Base-by-base conservation (phyloP, 2,113 vertebrate species). In the Struthidea cinerea region DNA sequence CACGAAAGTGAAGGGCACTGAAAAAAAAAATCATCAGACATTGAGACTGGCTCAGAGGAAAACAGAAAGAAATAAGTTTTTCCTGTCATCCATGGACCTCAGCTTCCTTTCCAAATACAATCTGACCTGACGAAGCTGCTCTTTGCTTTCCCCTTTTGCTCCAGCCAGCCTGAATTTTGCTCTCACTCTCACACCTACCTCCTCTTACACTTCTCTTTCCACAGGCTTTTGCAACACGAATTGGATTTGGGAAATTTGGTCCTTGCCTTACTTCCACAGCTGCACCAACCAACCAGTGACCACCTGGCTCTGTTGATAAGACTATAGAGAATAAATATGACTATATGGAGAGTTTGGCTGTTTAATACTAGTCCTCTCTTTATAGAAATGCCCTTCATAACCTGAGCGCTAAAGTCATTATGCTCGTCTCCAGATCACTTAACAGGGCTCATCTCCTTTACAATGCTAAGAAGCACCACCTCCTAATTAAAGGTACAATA, bases 401-500 rank as follows among this genome's bases (percentile, higher is more conserved):
- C 85, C 79, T 3, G 18, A 95, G 41, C 0, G 0, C 64, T 93
- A 7, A 90, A 94, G 71, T 93, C 88, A 73, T 93, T 90, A 57
- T 22, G 69, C 87, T 89, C 5, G 1, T 84, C 91, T 94, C 65
- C 91, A 96, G 60, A 81, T 89, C 89, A 83, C 87, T 95, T 93
- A 89, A 83, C 68, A 88, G 71, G 52, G 69, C 85, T 93, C 87
- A 78, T 95, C 75, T 88, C 75, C 90, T 96, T 91, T 90, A 92
- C 85, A 90, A 70, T 56, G 78, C 71, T 88, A 90, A 90, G 89
- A 93, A 93, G 85, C 67, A 93, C 82, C 90, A 90, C 94, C 76
- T 93, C 80, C 80, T 93, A 95, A 95, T 96, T 96, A 96, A 94
- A 87, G 59, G 70, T 63, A 93, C 70, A 83, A 94, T 93, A 91